Evolutionary conservation across 1,140 invertebrate genomes (phyloP).

Genomic region (Zaprionus kolodkinae): DNA sequence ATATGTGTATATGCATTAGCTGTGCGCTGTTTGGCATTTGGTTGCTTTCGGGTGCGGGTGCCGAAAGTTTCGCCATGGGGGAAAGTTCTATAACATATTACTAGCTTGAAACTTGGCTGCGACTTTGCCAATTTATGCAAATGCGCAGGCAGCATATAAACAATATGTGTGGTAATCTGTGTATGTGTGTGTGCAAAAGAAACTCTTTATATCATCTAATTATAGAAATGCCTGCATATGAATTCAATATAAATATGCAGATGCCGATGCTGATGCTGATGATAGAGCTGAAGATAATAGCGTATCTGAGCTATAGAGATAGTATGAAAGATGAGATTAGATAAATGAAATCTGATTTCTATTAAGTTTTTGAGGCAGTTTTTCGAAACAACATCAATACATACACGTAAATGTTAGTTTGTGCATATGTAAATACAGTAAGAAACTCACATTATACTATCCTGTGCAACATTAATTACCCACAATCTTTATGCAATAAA

Average conservation of each 20-base stretch:
- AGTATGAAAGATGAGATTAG: background rate
- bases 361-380: background rate
- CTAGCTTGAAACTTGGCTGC: constrained; percentile 23
- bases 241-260: background rate
- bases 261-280: background rate
- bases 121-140: constrained; percentile 58
- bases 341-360: constrained; percentile 1
- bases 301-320: background rate
- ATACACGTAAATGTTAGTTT: too few species aligned
- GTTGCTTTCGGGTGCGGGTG: constrained; percentile 43
- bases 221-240: constrained; percentile 24
- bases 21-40: constrained; percentile 72
- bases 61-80: constrained; percentile 59
- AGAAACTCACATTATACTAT: too few species aligned
- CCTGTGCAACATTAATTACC: too few species aligned
- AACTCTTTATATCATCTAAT: constrained; percentile 25
- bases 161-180: constrained; percentile 24
- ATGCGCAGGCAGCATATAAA: constrained; percentile 35
- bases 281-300: background rate
- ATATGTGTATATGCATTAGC: constrained; percentile 50
- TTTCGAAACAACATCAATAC: background rate
- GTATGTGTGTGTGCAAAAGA: constrained; percentile 23
- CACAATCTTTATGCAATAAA: too few species aligned
- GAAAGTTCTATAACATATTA: constrained; percentile 63
- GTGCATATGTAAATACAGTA: too few species aligned